These are phyloP conservation scores for Borostomias antarcticus DNA, from an alignment of 2,797 vertebrate genomes.

Conservation along the genomic window DNA sequence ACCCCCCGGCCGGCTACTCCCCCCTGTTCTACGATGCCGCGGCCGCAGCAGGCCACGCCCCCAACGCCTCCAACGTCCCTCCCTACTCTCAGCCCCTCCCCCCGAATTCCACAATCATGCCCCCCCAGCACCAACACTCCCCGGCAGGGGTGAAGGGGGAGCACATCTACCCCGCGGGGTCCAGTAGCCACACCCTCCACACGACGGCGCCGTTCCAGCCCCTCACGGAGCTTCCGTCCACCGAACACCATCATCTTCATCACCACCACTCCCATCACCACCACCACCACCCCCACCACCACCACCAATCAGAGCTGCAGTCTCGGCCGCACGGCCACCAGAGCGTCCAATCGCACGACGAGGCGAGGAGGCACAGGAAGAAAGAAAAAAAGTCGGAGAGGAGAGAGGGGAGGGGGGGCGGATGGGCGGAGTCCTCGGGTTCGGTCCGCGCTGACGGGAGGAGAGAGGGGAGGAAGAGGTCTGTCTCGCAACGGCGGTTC, in stretches of 20 bases:
- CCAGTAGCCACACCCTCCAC: constrained; percentile 72
- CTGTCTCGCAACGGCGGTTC: constrained; percentile 63
- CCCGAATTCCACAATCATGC: constrained; percentile 80
- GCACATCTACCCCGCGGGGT: constrained; percentile 76
- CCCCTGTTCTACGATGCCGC: constrained; percentile 80
- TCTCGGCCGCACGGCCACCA: constrained; percentile 64
- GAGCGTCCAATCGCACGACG: constrained; percentile 70
- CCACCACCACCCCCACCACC: constrained; percentile 75
- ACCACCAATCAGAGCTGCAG: constrained; percentile 69
- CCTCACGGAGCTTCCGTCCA: constrained; percentile 73
- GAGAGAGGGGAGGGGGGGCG: constrained; percentile 75
- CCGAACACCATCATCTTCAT: constrained; percentile 73
- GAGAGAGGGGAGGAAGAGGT: constrained; percentile 70
- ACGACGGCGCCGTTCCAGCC: constrained; percentile 77
- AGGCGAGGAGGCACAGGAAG: constrained; percentile 77
- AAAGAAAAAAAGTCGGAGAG: constrained; percentile 80
- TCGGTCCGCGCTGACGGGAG: constrained; percentile 68
- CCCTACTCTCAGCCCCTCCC: constrained; percentile 80
- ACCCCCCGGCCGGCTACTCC: constrained; percentile 76
- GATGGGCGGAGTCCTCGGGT: constrained; percentile 70
- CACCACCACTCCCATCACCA: constrained; percentile 68
- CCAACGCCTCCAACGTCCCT: constrained; percentile 68
- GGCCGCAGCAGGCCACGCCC: constrained; percentile 67
- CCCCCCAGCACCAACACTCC: constrained; percentile 80
- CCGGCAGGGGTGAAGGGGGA: constrained; percentile 81